phyloP scores from a whole-genome alignment of 2,888 invertebrate species.

The Heliconius sara region DNA sequence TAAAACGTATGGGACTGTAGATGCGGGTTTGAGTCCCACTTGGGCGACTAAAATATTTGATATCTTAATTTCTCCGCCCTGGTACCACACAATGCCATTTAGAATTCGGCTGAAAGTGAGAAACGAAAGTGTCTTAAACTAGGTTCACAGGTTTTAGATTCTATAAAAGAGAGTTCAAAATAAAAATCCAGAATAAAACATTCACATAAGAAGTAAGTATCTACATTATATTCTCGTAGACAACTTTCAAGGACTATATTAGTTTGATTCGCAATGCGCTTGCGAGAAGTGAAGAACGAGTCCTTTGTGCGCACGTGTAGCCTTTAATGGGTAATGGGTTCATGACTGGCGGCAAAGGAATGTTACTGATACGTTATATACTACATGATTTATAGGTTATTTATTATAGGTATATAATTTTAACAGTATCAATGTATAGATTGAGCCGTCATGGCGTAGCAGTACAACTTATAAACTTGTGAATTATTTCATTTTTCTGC shows the following conservation, averaged over 20 bases:
- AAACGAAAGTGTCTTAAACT: not conserved
- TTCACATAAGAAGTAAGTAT: not conserved
- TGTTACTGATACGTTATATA: conserved; percentile 4
- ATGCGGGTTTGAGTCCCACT: not conserved
- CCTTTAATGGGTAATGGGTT: conserved; percentile 30
- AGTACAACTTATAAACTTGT: no score
- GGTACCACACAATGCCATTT: not conserved
- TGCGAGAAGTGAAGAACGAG: conserved; percentile 9
- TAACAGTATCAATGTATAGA: not conserved
- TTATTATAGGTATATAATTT: not conserved
- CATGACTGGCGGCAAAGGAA: conserved; percentile 20
- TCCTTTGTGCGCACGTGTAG: conserved; percentile 31
- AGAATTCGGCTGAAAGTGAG: not conserved
- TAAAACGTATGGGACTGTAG: not conserved
- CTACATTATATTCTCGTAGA: not conserved
- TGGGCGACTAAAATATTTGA: not conserved
- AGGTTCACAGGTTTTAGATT: no score
- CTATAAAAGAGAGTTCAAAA: no score
- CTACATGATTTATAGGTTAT: not conserved
- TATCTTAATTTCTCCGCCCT: not conserved
- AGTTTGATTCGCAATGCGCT: not conserved
- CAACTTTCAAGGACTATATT: conserved; percentile 12
- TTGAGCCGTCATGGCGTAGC: no score
- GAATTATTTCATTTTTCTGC: no score
- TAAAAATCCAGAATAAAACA: not conserved